Evolutionary conservation across 2,888 invertebrate species (phyloP).

Genomic region (Ophonus ardosiacus): DNA sequence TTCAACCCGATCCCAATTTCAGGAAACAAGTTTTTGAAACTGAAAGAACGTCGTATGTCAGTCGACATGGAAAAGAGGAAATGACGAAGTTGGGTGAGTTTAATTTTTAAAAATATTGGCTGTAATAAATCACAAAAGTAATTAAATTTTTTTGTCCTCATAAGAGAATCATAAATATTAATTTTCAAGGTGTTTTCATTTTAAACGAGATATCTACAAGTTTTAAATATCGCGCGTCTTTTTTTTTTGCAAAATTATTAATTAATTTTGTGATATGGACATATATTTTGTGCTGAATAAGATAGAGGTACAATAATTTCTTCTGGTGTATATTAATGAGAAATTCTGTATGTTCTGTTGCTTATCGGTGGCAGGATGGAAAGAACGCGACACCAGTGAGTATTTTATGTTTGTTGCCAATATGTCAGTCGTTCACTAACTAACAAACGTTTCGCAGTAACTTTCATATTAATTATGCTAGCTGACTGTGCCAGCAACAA

Average conservation of each 20-base stretch:
- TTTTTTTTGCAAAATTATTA: no score
- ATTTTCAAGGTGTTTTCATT: no score
- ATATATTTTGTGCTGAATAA: no score
- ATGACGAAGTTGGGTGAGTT: constrained; percentile 76
- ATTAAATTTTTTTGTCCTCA: neutral
- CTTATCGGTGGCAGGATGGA: constrained; percentile 80
- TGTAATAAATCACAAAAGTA: neutral
- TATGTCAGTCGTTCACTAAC: constrained; percentile 39
- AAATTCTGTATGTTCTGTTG: constrained; percentile 18
- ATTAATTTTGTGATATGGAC: no score
- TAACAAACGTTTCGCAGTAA: constrained; percentile 35
- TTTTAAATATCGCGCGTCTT: no score
- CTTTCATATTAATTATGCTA: constrained; percentile 40
- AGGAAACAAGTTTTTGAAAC: constrained; percentile 80
- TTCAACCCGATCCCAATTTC: constrained; percentile 82
- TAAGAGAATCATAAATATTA: no score
- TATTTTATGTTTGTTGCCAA: constrained; percentile 67
- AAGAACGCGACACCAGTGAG: constrained; percentile 89
- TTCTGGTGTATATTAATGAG: neutral
- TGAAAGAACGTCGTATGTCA: constrained; percentile 73
- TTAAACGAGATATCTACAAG: no score
- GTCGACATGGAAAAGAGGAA: constrained; percentile 73
- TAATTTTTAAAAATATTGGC: neutral
- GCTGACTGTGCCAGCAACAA: constrained; percentile 38
- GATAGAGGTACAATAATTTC: no score